phyloP scores from a whole-genome alignment of 2,888 invertebrate genomes.

The Ptychoptera contaminata region DNA sequence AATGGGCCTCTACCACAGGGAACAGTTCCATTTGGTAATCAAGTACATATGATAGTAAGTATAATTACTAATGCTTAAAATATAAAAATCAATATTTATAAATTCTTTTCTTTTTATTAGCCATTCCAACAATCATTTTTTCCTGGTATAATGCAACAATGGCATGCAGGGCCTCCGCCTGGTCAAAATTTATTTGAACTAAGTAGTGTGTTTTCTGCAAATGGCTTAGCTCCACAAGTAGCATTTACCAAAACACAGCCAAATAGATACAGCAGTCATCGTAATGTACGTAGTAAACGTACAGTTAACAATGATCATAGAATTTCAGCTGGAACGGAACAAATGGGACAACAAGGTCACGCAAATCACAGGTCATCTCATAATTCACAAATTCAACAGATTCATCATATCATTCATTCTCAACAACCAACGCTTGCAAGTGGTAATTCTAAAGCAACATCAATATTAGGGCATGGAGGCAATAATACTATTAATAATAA shows the following conservation, averaged over 20 bases:
- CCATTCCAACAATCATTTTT: conserved; percentile 46
- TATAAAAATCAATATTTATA: conserved; percentile 2
- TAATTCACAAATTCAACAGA: background rate
- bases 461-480: conserved; percentile 1
- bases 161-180: conserved; percentile 30
- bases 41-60: conserved; percentile 48
- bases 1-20: conserved; percentile 44
- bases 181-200: conserved; percentile 46
- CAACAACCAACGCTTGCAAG: background rate
- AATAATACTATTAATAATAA: background rate
- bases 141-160: conserved; percentile 41
- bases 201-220: conserved; percentile 53
- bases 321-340: conserved; percentile 12
- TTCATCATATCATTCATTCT: background rate
- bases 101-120: conserved; percentile 21
- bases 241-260: conserved; percentile 30
- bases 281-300: conserved; percentile 19
- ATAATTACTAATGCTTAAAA: conserved; percentile 1
- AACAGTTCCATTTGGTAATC: conserved; percentile 41
- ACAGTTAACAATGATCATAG: conserved; percentile 19
- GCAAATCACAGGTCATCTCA: conserved; percentile 2
- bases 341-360: background rate
- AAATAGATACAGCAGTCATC: conserved; percentile 21
- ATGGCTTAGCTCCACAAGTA: conserved; percentile 53
- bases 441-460: background rate